Base-by-base conservation (phyloP, 1,140 invertebrate species). In the Myzus persicae region DNA sequence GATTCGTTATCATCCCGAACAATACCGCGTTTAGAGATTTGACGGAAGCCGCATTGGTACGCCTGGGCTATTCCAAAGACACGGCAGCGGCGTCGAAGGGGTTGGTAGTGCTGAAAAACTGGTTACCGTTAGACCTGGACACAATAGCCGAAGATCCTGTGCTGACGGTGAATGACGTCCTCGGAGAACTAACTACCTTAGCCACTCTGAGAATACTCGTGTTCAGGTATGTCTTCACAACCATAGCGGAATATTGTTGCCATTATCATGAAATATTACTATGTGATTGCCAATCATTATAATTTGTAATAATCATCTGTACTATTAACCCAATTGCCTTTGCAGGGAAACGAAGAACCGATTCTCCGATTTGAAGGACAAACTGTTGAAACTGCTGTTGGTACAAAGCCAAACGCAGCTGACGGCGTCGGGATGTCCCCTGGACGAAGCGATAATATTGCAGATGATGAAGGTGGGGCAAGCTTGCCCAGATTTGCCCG, bases 1-100 rank as follows among this genome's bases (percentile, higher is more conserved):
- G 97, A 94, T 99, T 98, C 95, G 98, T 99, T 94, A 99, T 99
- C 95, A 97, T 99, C 94, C 98, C 98, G 14, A 97, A 97, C n/a
- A 96, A 96, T 87, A 98, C 98, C 89, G 97, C 97, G 59, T 98
- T 99, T 95, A 97, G 97, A 93, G 98, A 98, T 94, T 95, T 98
- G 59, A 97, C 98, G 0, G 96, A 96, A 36, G 97, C 97, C 2
- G 98, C 97, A 9, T 96, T 98, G 93, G 96, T 97, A 94, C 96
- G 97, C 94, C 96, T 98, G 0, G 98, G 98, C 24, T 98, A 98
- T 95, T 96, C 97, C 6, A 96, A 97, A 85, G 97, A 98, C 93
- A 96, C 97, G 94, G 96, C 97, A 93, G 96, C 97, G 59, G 97
- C 97, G 31, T 94, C 91, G 0, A 93, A 95, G 97, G 98, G 98